A percentile compares a stretch with the other conserved stretches of the same genome.
Conservation (phyloP, 2,888 invertebrate species). For the Rotaria socialis region DNA sequence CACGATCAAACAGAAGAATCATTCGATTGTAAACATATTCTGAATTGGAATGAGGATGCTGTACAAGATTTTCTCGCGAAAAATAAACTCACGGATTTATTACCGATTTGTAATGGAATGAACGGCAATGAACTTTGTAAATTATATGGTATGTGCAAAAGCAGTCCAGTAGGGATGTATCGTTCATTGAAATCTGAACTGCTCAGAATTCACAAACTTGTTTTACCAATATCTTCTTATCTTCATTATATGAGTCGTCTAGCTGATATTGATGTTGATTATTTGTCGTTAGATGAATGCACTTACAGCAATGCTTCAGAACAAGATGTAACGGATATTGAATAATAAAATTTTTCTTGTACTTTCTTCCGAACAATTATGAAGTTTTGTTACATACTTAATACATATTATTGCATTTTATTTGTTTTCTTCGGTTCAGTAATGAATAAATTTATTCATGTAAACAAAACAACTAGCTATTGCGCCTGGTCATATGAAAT, state of each 20-base stretch:
- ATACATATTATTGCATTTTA: too few relatives aligned
- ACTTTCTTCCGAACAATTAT: too few relatives aligned
- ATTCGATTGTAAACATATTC: background rate
- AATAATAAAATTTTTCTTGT: too few relatives aligned
- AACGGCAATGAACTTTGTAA: background rate
- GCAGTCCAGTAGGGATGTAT: background rate
- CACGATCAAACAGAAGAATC: background rate
- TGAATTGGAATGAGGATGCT: background rate
- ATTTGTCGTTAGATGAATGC: too few relatives aligned
- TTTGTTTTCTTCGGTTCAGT: too few relatives aligned
- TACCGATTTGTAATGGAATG: background rate
- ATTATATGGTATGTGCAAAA: background rate
- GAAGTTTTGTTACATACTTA: too few relatives aligned
- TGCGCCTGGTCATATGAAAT: too few relatives aligned
- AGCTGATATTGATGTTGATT: background rate
- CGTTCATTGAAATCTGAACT: background rate
- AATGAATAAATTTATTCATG: too few relatives aligned
- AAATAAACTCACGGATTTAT: background rate
- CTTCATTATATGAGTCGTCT: background rate
- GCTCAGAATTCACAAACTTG: background rate
- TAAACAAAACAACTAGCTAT: too few relatives aligned
- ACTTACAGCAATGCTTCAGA: too few relatives aligned
- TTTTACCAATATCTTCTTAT: background rate
- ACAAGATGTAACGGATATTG: too few relatives aligned
- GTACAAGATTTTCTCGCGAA: background rate